phyloP scores from a whole-genome alignment of 2,113 vertebrate genomes.

The Zosterops hypoxanthus region DNA sequence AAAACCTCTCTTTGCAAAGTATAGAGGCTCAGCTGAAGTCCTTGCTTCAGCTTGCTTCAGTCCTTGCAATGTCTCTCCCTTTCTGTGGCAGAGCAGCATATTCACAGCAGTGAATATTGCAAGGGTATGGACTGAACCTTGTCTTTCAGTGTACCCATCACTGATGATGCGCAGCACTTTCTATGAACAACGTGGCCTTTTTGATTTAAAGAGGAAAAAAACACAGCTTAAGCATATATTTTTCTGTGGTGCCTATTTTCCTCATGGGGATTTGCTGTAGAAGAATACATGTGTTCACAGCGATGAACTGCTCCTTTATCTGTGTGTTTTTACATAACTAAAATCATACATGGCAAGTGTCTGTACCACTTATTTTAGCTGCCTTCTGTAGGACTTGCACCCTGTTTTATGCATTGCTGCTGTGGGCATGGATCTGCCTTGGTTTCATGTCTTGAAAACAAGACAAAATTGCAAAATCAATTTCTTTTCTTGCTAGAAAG shows the following conservation, averaged over 20 bases:
- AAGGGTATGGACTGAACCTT: neutral
- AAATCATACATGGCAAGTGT: neutral
- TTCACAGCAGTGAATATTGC: neutral
- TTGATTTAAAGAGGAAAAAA: neutral
- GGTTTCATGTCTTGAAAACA: neutral
- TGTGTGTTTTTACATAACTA: neutral
- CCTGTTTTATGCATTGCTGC: fast-evolving
- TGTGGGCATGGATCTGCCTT: neutral
- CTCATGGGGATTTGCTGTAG: neutral
- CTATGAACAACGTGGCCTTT: neutral
- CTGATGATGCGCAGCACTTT: neutral
- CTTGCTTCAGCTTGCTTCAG: neutral
- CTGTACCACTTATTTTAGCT: neutral
- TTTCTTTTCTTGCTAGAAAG: neutral
- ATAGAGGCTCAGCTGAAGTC: neutral
- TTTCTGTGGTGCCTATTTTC: neutral
- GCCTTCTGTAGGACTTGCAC: neutral
- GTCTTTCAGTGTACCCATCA: neutral
- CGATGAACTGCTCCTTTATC: neutral
- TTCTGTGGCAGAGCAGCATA: neutral
- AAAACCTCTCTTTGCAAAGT: neutral
- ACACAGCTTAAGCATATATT: neutral
- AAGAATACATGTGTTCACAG: neutral
- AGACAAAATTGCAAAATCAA: neutral
- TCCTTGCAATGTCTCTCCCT: neutral